Conservation (phyloP, 2,797 vertebrate species). For the Potorous gilbertii region DNA sequence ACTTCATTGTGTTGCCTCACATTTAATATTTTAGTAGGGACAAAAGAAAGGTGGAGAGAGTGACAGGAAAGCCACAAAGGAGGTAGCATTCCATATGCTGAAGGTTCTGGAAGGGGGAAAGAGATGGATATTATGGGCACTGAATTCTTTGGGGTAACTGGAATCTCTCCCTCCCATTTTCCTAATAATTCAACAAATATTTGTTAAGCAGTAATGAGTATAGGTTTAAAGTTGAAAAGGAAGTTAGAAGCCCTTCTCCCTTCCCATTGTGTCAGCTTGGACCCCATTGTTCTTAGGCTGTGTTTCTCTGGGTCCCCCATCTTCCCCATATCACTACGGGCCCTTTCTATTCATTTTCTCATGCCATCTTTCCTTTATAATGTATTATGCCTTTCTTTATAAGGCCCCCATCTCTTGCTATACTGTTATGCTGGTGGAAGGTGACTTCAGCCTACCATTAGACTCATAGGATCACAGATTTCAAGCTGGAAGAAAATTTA, state of each 20-base stretch:
- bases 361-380: too few relatives aligned
- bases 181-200: neutral
- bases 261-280: neutral
- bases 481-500: neutral
- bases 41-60: neutral
- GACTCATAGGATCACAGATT: neutral
- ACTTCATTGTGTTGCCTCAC: neutral
- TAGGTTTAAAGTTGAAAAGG: neutral
- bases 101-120: neutral
- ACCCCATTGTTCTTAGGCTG: neutral
- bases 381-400: too few relatives aligned
- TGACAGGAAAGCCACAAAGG: neutral
- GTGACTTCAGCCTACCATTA: neutral
- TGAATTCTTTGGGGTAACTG: neutral
- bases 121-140: neutral
- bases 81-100: neutral
- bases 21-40: neutral
- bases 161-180: neutral
- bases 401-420: too few relatives aligned
- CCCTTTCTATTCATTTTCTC: neutral
- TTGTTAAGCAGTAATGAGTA: neutral
- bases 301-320: neutral
- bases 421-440: neutral
- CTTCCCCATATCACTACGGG: neutral
- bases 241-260: neutral